Evolutionary conservation across 2,113 vertebrate species (phyloP), one percentile per base, ranked within the genome.

Genomic region (Menidia beryllina): DNA sequence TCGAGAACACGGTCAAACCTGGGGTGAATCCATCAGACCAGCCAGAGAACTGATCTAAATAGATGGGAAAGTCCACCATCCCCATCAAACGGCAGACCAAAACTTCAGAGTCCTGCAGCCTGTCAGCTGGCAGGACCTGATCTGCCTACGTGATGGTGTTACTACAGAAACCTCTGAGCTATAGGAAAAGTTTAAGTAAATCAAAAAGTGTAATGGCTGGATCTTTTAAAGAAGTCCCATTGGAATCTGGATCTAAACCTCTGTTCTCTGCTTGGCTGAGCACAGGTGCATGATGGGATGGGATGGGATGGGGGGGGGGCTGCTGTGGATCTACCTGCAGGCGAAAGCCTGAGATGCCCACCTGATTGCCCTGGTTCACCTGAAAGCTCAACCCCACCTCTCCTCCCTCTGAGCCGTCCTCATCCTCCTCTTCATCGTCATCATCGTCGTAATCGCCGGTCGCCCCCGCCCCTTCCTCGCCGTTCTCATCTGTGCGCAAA

Each of bases 401-500:
- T 9, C 7, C 58, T 25, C 75, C 83, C 61, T 88, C 85, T 0
- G 77, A 77, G 27, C 84, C 70, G 20, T 70, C 72, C 14, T 6
- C 45, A 1, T 89, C 86, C 13, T 89, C 87, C 7, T 90, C 88
- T 15, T 88, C 87, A 0, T 89, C 87, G 0, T 88, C 86, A 1
- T 91, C 89, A 0, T 90, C 85, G 0, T 88, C 84, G 5, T 75
- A 68, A 0, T 26, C 71, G 5, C 58, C 50, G 0, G 39, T 70
- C 1, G 57, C 55, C 11, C 24, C 38, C 0, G 23, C 62, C 0
- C n/a, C 81, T 0, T 79, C 70, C 79, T 85, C 73, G 0, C 77
- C 75, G 3, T 90, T 88, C 9, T 91, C 87, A 2, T 91, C 89
- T 89, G 69, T 0, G 6, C 43, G 43, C 21, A 72, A 2, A 55